These are phyloP conservation scores for Nymphalis urticae DNA, from an alignment of 2,888 invertebrate genomes.

Conservation along the genomic window DNA sequence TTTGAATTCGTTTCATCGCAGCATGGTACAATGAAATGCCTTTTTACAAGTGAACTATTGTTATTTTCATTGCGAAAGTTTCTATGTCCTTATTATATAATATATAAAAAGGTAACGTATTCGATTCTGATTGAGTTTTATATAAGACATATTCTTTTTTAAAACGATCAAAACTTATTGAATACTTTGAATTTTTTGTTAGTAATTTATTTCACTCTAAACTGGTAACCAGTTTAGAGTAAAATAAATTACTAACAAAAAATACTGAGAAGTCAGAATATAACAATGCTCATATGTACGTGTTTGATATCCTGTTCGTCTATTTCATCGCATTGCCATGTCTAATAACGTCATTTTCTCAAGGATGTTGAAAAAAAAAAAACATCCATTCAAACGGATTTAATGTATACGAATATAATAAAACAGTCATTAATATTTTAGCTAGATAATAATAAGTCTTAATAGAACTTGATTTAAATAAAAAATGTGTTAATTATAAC, in stretches of 20 bases:
- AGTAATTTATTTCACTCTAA: background rate
- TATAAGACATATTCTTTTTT: too few relatives aligned
- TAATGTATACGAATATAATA: constrained; percentile 50
- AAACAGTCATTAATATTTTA: constrained; percentile 5
- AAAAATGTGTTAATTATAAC: background rate
- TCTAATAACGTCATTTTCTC: constrained; percentile 61
- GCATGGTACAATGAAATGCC: background rate
- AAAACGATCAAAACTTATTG: too few relatives aligned
- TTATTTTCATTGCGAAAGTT: background rate
- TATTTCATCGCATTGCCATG: constrained; percentile 61
- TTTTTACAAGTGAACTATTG: background rate
- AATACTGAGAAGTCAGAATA: constrained; percentile 28
- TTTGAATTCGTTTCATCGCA: constrained; percentile 7
- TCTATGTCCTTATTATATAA: background rate
- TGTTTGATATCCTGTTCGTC: constrained; percentile 35
- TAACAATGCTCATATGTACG: constrained; percentile 23
- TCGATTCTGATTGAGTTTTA: too few relatives aligned
- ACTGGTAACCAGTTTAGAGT: too few relatives aligned
- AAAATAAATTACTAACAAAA: too few relatives aligned
- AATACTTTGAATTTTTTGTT: too few relatives aligned
- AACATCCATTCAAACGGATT: constrained; percentile 45
- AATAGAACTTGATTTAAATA: background rate
- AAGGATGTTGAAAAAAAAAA: constrained; percentile 53
- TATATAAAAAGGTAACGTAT: too few relatives aligned
- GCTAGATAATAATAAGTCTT: background rate